Conservation (phyloP, 2,113 vertebrate genomes). For the Semnornis frantzii region DNA sequence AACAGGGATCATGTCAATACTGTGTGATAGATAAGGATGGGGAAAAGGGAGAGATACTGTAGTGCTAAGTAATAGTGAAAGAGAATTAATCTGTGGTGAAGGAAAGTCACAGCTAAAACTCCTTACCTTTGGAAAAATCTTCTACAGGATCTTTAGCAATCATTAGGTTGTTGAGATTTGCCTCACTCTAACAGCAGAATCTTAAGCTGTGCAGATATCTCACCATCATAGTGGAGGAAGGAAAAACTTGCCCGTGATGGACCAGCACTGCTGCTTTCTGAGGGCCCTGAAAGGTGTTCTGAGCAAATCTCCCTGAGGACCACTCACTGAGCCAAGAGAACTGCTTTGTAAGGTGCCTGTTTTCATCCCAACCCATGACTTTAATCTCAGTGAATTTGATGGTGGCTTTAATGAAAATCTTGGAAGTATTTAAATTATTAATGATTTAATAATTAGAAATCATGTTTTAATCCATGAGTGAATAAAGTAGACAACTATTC, state of each 20-base stretch:
- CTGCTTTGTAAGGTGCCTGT: not conserved
- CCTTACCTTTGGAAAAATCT: not conserved
- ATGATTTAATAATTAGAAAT: conserved; percentile 49
- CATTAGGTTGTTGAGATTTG: not conserved
- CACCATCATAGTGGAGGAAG: not conserved
- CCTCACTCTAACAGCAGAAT: not conserved
- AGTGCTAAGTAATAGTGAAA: not conserved
- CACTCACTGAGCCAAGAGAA: not conserved
- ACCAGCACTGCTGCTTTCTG: not conserved
- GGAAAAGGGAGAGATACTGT: not conserved
- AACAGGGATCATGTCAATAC: not conserved
- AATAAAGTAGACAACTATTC: not conserved
- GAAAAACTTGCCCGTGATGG: not conserved
- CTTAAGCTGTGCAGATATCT: not conserved
- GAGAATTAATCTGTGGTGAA: not conserved
- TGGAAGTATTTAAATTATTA: conserved; percentile 16
- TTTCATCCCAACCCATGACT: not conserved
- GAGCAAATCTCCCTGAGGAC: not conserved
- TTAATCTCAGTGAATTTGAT: conserved; percentile 19
- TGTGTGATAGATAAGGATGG: not conserved
- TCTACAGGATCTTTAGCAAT: not conserved
- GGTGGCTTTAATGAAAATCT: conserved; percentile 36
- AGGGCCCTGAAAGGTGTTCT: not conserved
- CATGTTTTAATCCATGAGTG: conserved; percentile 11
- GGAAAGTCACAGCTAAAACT: not conserved